Evolutionary conservation across 2,797 vertebrate species (phyloP).

Genomic region (Antrozous pallidus): DNA sequence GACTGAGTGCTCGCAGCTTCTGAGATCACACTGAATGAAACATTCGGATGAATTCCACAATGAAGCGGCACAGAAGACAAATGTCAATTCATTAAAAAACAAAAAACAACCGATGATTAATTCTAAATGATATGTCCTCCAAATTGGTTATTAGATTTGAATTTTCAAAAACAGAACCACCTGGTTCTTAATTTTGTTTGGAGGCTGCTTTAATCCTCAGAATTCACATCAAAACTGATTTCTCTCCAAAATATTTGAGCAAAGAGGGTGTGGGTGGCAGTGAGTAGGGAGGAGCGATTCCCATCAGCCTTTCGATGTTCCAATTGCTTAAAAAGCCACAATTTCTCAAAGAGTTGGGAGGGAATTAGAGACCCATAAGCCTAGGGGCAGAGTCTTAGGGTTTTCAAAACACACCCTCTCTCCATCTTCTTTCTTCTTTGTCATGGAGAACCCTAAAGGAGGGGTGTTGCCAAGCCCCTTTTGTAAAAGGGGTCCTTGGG

Average conservation of each 20-base stretch:
- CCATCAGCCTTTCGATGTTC: neutral
- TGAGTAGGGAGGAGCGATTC: neutral
- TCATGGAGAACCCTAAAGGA: neutral
- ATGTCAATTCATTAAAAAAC: neutral
- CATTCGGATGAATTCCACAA: neutral
- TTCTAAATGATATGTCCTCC: neutral
- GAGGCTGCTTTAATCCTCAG: slow-evolving; percentile 31
- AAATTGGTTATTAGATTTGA: neutral
- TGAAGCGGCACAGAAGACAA: neutral
- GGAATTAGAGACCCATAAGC: neutral
- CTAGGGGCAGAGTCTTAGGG: neutral
- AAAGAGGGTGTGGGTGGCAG: neutral
- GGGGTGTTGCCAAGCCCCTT: neutral
- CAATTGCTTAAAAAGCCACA: neutral
- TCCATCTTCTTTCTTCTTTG: neutral
- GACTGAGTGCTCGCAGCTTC: neutral
- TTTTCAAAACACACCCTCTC: neutral
- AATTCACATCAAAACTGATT: slow-evolving; percentile 28
- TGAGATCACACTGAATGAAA: slow-evolving; percentile 34
- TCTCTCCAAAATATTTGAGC: neutral
- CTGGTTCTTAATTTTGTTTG: slow-evolving; percentile 19
- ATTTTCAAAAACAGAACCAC: slow-evolving; percentile 15
- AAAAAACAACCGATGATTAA: neutral
- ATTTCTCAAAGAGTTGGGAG: neutral
- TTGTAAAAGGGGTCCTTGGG: neutral